A percentile compares a stretch with the other conserved stretches of the same genome.
Evolutionary conservation across 2,113 vertebrate genomes (phyloP).

Genomic region (Protobothrops mucrosquamatus): DNA sequence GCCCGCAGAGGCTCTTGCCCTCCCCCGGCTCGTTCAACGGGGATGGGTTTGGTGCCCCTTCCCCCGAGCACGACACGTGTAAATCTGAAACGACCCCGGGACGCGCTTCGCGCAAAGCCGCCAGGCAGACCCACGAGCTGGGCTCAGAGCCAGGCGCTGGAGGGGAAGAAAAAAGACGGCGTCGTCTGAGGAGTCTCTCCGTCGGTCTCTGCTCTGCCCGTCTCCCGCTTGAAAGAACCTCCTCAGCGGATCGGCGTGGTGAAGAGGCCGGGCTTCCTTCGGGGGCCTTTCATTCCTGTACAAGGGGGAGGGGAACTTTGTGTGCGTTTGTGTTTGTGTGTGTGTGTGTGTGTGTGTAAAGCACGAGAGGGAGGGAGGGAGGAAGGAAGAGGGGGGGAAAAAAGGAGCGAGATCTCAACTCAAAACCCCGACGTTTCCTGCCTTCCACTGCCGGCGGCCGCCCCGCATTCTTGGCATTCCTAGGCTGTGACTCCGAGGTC

Average conservation of each 20-base stretch:
- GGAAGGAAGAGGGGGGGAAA: no score
- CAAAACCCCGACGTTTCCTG: neutral
- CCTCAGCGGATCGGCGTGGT: neutral
- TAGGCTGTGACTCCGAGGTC: constrained; percentile 61
- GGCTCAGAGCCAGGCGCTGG: no score
- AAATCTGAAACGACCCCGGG: neutral
- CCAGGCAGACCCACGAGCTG: neutral
- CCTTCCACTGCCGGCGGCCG: constrained; percentile 28
- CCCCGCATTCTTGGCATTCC: constrained; percentile 69
- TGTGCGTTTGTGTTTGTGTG: no score
- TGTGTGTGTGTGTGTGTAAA: neutral
- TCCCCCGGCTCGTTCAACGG: neutral
- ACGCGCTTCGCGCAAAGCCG: neutral
- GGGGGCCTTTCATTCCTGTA: neutral
- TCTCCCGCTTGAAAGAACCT: neutral
- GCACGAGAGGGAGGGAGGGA: no score
- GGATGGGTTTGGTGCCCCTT: no score
- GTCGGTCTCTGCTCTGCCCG: neutral
- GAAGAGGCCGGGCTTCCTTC: neutral
- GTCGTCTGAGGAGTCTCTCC: neutral
- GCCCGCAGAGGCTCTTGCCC: neutral
- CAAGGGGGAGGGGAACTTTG: neutral
- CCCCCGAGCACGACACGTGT: neutral
- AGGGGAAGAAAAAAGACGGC: neutral
- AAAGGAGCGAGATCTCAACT: neutral